These are phyloP conservation scores for Caenorhabditis angaria DNA, from an alignment of 2,888 invertebrate genomes.

Conservation along the genomic window DNA sequence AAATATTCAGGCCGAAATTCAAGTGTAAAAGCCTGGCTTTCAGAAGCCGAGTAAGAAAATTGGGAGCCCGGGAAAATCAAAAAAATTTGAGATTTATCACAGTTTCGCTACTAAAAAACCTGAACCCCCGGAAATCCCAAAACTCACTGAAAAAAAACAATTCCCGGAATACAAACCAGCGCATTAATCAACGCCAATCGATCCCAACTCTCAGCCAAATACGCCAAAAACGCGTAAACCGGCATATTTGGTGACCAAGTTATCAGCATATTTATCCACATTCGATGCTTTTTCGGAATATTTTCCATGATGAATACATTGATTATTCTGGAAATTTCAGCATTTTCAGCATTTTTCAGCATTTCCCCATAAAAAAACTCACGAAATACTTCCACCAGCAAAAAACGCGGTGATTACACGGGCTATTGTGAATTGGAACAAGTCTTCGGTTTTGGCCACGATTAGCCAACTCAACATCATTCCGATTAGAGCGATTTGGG, in stretches of 20 bases:
- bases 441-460: constrained; percentile 31
- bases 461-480: constrained; percentile 45
- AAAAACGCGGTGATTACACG: constrained; percentile 50
- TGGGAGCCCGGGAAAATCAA: too few species aligned
- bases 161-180: constrained; percentile 36
- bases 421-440: constrained; percentile 43
- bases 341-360: neutral
- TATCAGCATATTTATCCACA: constrained; percentile 61
- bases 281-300: constrained; percentile 62
- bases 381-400: constrained; percentile 51
- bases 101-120: too few species aligned
- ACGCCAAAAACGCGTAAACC: constrained; percentile 58
- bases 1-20: too few species aligned
- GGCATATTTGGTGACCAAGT: constrained; percentile 69
- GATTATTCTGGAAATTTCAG: constrained; percentile 42
- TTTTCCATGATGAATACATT: constrained; percentile 67
- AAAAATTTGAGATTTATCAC: too few species aligned
- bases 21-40: too few species aligned
- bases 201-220: constrained; percentile 27
- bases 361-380: constrained; percentile 10
- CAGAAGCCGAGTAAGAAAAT: too few species aligned
- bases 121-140: too few species aligned
- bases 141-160: constrained; percentile 40
- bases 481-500: constrained; percentile 36
- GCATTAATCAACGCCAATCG: constrained; percentile 37